A percentile compares a stretch with the other conserved stretches of the same genome.
phyloP scores from a whole-genome alignment of 2,113 vertebrate genomes.

The Tretioscincus oriximinensis region DNA sequence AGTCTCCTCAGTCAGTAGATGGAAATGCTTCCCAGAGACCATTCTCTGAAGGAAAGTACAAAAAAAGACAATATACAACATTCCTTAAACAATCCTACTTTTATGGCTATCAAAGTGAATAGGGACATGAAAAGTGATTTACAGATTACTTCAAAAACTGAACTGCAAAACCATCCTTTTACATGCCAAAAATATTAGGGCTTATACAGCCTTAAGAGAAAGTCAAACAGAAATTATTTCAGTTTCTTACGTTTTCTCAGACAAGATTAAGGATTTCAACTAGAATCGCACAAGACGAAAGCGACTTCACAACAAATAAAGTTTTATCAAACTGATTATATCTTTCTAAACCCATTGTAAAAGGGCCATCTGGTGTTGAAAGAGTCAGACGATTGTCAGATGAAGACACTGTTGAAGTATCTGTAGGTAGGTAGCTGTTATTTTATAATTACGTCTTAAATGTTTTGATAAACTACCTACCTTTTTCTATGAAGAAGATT shows the following conservation, averaged over 20 bases:
- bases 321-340: not conserved
- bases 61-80: not conserved
- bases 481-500: too few species aligned
- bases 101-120: not conserved
- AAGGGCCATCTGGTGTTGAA: not conserved
- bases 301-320: slow-evolving; percentile 2
- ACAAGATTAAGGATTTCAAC: slow-evolving; percentile 16
- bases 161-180: not conserved
- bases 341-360: slow-evolving; percentile 20
- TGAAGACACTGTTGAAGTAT: not conserved
- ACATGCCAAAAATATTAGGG: not conserved
- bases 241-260: not conserved
- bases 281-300: not conserved
- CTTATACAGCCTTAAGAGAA: not conserved
- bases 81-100: not conserved
- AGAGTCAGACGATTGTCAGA: slow-evolving; percentile 15
- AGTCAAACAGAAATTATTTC: slow-evolving; percentile 13
- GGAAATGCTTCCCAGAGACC: too few species aligned
- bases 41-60: too few species aligned
- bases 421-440: slow-evolving; percentile 13
- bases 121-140: not conserved
- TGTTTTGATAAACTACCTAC: too few species aligned
- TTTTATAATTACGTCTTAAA: not conserved
- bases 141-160: not conserved
- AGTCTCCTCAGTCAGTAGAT: too few species aligned